Evolutionary conservation across 2,113 vertebrate genomes (phyloP), one percentile per base, ranked within the genome.

Genomic region (Rhagologus leucostigma): DNA sequence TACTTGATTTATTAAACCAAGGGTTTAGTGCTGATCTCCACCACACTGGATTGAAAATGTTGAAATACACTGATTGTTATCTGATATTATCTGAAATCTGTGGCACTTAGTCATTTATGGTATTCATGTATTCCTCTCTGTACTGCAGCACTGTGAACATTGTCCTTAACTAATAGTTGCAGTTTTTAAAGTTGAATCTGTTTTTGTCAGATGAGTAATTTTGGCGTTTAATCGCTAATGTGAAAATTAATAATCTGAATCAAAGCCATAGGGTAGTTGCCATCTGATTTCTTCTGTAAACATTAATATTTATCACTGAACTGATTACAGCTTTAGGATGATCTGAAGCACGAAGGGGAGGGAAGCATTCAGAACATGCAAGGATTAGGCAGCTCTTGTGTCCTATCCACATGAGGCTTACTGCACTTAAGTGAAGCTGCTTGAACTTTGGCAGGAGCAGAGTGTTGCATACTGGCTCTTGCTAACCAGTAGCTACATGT

Each of bases 271-370:
- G 95, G 75, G 84, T 52, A 91, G 83, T 90, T 95, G 59, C 84
- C 55, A 88, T 79, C 35, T 22, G 27, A 27, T 59, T 46, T 84
- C 73, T 81, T 91, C 65, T 70, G 50, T 24, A 84, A 81, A 53
- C 30, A 69, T 97, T 96, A 97, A 96, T 98, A 97, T 96, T 97
- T 96, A 88, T 87, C 81, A 75, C 47, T 64, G 81, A 95, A 53
- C 64, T 74, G 49, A 74, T 96, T 91, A 77, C 24, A 91, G 56
- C 17, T 92, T 87, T 87, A 80, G 75, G 78, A 67, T 79, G 80
- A 63, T 50, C 49, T 35, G 49, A 90, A 87, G 73, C 52, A 85
- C 71, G 44, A 49, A 83, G 60, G 30, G 15, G 29, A 37, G 56
- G 52, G 52, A 68, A 87, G 19, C 47, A 35, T 41, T 80, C 23